Conservation (phyloP, 64 coral and sea anemone genomes). For the Actinia equina region DNA sequence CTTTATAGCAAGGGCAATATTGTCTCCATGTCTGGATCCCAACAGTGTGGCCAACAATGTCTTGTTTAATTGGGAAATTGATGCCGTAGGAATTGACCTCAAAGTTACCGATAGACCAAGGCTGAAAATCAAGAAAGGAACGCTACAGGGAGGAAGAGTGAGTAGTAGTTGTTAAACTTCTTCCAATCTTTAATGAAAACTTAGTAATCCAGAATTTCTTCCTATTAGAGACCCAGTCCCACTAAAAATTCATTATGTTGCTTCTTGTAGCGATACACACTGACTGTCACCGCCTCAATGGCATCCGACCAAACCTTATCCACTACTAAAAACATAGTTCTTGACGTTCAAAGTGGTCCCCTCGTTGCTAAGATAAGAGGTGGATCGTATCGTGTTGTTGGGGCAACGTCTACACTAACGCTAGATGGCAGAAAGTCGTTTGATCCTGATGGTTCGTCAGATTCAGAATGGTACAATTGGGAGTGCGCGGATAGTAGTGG, state of each 20-base stretch:
- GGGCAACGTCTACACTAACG: conserved; percentile 27
- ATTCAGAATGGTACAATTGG: conserved; percentile 46
- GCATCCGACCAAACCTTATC: conserved; percentile 25
- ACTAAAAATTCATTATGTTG: background rate
- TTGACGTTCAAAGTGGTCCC: conserved; percentile 34
- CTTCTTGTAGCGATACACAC: conserved; percentile 43
- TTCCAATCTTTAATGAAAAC: too few species aligned
- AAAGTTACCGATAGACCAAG: conserved; percentile 40
- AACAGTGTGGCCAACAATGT: conserved; percentile 22
- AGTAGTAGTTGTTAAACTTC: background rate
- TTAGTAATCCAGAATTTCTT: too few species aligned
- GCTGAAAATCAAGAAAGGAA: conserved; percentile 35
- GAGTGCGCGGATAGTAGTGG: conserved; percentile 39
- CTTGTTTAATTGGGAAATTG: conserved; percentile 58
- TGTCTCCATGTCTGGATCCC: conserved; percentile 55
- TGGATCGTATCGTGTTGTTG: conserved; percentile 34
- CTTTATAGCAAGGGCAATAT: conserved; percentile 22
- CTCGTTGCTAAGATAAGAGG: conserved; percentile 47
- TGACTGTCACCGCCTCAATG: conserved; percentile 56
- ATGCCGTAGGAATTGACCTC: conserved; percentile 50
- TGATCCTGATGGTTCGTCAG: conserved; percentile 54
- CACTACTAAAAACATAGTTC: conserved; percentile 1
- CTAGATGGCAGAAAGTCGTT: conserved; percentile 27
- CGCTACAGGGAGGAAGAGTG: conserved; percentile 63
- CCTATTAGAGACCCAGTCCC: too few species aligned